Conservation (phyloP, 2,797 vertebrate species). For the Fundulus diaphanus region DNA sequence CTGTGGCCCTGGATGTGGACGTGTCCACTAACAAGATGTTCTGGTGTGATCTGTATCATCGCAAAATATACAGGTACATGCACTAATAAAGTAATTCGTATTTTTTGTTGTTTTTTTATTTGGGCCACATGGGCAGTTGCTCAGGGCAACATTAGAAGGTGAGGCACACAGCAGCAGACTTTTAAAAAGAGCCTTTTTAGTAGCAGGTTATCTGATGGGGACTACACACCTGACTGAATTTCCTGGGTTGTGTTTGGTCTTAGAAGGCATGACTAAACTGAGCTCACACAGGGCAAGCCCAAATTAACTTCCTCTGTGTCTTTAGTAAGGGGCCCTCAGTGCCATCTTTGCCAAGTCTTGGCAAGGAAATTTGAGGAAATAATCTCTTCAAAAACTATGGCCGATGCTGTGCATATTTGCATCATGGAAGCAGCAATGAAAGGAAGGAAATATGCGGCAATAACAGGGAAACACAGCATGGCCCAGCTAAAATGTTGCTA, state of each 20-base stretch:
- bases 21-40: constrained; percentile 95
- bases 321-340: too few relatives aligned
- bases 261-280: neutral
- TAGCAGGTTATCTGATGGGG: neutral
- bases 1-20: constrained; percentile 94
- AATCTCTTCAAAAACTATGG: neutral
- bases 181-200: too few relatives aligned
- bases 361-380: neutral
- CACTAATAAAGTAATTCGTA: neutral
- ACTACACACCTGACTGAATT: neutral
- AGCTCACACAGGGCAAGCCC: too few relatives aligned
- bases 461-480: neutral
- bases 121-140: neutral
- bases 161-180: too few relatives aligned
- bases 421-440: neutral
- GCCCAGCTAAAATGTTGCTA: neutral
- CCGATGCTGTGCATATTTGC: neutral
- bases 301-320: too few relatives aligned
- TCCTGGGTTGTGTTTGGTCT: neutral
- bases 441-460: neutral
- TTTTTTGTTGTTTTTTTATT: neutral
- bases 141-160: neutral
- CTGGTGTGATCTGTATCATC: constrained; percentile 96
- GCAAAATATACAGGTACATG: constrained; percentile 94
- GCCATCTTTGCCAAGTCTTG: neutral